Conservation (phyloP, 2,888 invertebrate genomes). For the Drosophila meridionalis region DNA sequence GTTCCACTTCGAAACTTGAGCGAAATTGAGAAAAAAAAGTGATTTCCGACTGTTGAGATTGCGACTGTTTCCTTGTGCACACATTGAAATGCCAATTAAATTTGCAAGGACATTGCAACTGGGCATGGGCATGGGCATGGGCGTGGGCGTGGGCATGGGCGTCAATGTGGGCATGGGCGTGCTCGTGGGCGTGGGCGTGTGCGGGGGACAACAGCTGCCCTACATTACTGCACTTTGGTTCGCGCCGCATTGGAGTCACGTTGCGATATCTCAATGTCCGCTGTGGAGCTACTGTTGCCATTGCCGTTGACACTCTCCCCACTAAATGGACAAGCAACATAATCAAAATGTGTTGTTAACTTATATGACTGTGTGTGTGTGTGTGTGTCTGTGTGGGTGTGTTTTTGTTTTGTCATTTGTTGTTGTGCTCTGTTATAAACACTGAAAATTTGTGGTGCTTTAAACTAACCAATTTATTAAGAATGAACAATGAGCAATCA, state of each 20-base stretch:
- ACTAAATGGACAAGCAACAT: conserved; percentile 74
- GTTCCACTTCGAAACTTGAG: conserved; percentile 26
- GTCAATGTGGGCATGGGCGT: neutral
- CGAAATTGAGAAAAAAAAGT: conserved; percentile 21
- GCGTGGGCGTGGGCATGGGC: neutral
- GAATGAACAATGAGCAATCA: conserved; percentile 63
- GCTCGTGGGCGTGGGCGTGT: neutral
- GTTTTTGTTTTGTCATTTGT: conserved; percentile 16
- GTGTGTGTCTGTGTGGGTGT: conserved; percentile 16
- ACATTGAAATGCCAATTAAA: conserved; percentile 54
- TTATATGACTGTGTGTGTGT: conserved; percentile 21
- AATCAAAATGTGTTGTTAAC: conserved; percentile 57
- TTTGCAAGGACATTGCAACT: conserved; percentile 36
- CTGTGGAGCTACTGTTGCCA: conserved; percentile 63
- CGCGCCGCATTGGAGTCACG: conserved; percentile 48
- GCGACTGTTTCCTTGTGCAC: conserved; percentile 46
- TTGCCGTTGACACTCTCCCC: conserved; percentile 62
- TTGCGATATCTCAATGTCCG: conserved; percentile 81
- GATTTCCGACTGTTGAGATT: conserved; percentile 45
- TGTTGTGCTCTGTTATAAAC: conserved; percentile 47
- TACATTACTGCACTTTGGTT: conserved; percentile 57
- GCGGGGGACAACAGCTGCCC: conserved; percentile 12
- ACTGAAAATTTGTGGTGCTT: conserved; percentile 57
- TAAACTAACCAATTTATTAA: conserved; percentile 70
- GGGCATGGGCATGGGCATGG: conserved; percentile 2